Percentiles rank a stretch among this genome's conserved stretches.
Conservation (phyloP, 2,113 vertebrate genomes). For the Cyanocitta stelleri region DNA sequence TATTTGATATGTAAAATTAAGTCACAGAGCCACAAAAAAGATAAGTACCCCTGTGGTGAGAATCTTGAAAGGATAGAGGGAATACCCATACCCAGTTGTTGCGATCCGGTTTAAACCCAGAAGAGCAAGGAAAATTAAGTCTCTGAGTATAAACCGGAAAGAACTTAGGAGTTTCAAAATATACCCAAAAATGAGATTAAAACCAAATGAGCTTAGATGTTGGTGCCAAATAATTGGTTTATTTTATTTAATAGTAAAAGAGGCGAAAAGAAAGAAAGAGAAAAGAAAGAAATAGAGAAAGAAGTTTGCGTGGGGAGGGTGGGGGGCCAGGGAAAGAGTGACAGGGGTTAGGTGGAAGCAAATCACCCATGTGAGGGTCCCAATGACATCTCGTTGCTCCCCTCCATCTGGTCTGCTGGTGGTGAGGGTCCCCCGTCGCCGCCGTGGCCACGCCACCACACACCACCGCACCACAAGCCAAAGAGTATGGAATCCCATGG, state of each 20-base stretch:
- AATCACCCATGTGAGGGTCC: not conserved
- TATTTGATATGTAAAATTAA: not conserved
- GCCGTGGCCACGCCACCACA: too few species aligned
- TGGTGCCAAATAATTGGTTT: not conserved
- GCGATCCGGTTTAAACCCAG: not conserved
- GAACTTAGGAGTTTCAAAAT: not conserved
- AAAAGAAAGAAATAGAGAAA: not conserved
- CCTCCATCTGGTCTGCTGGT: not conserved
- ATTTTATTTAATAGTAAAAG: not conserved
- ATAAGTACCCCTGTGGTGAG: accelerated
- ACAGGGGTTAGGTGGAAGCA: not conserved
- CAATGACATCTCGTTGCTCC: not conserved
- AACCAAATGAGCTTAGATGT: not conserved
- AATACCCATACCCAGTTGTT: not conserved
- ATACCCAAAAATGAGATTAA: not conserved
- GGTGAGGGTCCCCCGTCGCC: not conserved
- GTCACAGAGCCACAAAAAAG: not conserved
- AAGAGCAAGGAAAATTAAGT: not conserved
- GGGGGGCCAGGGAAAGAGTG: too few species aligned
- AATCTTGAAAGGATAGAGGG: not conserved
- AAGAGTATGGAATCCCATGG: not conserved
- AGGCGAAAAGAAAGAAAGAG: not conserved
- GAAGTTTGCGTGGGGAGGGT: not conserved
- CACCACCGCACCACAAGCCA: too few species aligned
- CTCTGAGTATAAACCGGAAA: not conserved